phyloP scores from a whole-genome alignment of 2,888 invertebrate species.

The Anorthoa munda region DNA sequence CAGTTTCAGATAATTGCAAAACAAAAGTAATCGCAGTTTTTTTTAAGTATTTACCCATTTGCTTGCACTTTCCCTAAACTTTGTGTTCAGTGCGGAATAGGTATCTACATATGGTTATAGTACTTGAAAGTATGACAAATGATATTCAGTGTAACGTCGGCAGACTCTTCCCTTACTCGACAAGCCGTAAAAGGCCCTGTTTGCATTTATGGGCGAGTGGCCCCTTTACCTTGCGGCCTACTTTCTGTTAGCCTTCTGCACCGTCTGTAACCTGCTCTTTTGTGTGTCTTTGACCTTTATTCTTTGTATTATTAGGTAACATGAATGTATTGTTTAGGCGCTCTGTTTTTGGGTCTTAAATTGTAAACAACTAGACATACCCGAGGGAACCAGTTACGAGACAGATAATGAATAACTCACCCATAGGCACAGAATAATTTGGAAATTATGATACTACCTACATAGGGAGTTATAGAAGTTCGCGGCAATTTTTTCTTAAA shows the following conservation, averaged over 20 bases:
- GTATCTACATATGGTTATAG: no score
- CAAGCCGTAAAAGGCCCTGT: conserved; percentile 27
- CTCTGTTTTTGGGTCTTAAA: conserved; percentile 2
- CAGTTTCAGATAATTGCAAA: no score
- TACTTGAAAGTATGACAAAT: conserved; percentile 25
- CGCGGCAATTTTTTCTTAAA: no score
- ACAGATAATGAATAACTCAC: no score
- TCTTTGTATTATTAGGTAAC: conserved; percentile 20
- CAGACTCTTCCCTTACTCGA: background rate
- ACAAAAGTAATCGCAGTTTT: no score
- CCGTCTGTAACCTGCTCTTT: conserved; percentile 40
- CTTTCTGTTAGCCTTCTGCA: conserved; percentile 29
- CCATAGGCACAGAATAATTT: no score
- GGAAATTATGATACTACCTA: no score
- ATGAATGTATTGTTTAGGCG: conserved; percentile 12
- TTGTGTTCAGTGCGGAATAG: background rate
- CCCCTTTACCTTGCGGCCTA: conserved; percentile 21
- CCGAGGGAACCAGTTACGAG: background rate
- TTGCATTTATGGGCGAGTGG: conserved; percentile 42
- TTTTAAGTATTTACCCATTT: no score
- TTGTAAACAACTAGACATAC: background rate
- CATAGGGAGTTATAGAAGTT: no score
- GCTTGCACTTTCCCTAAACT: background rate
- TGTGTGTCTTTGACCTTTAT: conserved; percentile 40
- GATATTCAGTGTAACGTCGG: conserved; percentile 26